Evolutionary conservation across 2,797 vertebrate species (phyloP).

Genomic region (Dallia pectoralis): DNA sequence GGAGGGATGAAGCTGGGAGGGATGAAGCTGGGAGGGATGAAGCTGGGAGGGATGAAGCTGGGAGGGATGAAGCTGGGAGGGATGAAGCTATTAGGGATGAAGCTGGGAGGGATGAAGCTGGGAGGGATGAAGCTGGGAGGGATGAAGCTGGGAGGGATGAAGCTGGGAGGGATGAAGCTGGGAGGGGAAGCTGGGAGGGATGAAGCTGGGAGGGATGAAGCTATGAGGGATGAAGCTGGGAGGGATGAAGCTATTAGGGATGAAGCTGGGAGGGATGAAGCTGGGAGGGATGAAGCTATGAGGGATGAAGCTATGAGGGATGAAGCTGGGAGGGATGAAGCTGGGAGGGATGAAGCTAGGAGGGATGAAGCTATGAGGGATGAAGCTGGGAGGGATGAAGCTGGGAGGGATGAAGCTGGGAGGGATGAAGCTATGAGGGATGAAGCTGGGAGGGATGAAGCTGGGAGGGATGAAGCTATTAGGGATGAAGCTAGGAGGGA

Average conservation of each 20-base stretch:
- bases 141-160: slow-evolving; percentile 17
- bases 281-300: slow-evolving; percentile 46
- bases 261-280: slow-evolving; percentile 13
- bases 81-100: slow-evolving; percentile 17
- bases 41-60: slow-evolving; percentile 41
- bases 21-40: slow-evolving; percentile 17
- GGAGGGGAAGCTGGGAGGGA: too few species aligned
- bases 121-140: too few species aligned
- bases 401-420: slow-evolving; percentile 46
- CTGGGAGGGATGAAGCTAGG: slow-evolving; percentile 46
- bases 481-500: too few species aligned
- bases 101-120: slow-evolving; percentile 41
- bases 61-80: too few species aligned
- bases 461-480: slow-evolving; percentile 46
- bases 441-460: slow-evolving; percentile 13
- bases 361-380: too few species aligned
- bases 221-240: slow-evolving; percentile 46
- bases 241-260: too few species aligned
- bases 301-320: too few species aligned
- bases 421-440: too few species aligned
- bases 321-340: slow-evolving; percentile 13
- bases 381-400: slow-evolving; percentile 13
- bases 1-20: too few species aligned
- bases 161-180: slow-evolving; percentile 41
- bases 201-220: slow-evolving; percentile 13